Conservation (phyloP, 2,888 invertebrate species). For the Nemoura dubitans region DNA sequence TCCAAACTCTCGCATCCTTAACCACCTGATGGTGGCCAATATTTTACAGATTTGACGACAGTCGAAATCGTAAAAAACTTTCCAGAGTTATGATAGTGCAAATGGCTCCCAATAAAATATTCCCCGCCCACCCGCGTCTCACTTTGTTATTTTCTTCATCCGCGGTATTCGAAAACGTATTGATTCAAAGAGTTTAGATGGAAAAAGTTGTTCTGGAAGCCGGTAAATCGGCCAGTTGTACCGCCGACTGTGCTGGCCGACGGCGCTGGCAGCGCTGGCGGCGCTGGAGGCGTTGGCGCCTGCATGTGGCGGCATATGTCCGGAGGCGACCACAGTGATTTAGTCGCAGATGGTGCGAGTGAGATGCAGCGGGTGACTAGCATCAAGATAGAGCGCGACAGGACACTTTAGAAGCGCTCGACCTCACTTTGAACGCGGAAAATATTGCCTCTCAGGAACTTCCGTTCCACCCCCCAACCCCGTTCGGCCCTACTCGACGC, state of each 20-base stretch:
- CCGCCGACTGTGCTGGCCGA: background rate
- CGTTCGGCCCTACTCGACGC: background rate
- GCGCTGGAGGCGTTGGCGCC: background rate
- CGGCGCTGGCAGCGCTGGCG: background rate
- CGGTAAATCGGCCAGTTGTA: slow-evolving; percentile 19
- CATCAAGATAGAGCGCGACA: slow-evolving; percentile 20
- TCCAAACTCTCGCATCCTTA: slow-evolving; percentile 1
- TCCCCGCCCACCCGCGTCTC: background rate
- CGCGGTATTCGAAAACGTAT: slow-evolving; percentile 37
- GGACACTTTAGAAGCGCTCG: slow-evolving; percentile 33
- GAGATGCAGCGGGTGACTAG: slow-evolving; percentile 15
- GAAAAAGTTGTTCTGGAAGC: slow-evolving; percentile 9
- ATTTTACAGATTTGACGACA: slow-evolving; percentile 29
- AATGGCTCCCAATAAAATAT: slow-evolving; percentile 39
- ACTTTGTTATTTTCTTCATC: slow-evolving; percentile 35
- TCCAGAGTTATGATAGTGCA: slow-evolving; percentile 34
- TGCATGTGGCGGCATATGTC: slow-evolving; percentile 37
- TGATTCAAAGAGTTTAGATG: slow-evolving; percentile 25
- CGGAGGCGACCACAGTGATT: slow-evolving; percentile 40
- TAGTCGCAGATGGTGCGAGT: slow-evolving; percentile 23
- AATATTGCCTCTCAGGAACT: slow-evolving; percentile 49
- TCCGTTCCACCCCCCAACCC: slow-evolving; percentile 30
- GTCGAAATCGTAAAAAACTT: slow-evolving; percentile 24
- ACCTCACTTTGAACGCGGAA: slow-evolving; percentile 46
- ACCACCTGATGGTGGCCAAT: slow-evolving; percentile 26